Evolutionary conservation across 2,888 invertebrate genomes (phyloP), one percentile per base, ranked within the genome.

Genomic region (Nomada goodeniana): DNA sequence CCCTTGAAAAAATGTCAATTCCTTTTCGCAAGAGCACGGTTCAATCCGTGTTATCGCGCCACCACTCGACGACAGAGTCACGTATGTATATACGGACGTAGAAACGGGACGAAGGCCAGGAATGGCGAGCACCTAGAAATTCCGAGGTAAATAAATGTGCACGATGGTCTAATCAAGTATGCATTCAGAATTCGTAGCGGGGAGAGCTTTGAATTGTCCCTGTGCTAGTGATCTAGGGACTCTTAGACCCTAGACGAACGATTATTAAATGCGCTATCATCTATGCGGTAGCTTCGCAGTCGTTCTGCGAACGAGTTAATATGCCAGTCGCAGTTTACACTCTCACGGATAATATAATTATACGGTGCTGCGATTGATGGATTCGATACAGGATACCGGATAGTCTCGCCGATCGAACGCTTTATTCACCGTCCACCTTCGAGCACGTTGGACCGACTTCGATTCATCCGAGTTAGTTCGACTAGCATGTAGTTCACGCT

Each of bases 361-460:
- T 11, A 57, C 65, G 63, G 42, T 15, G 15, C 7, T 20, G 60
- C 20, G 47, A 85, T 79, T 72, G 87, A 87, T 68, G 79, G 80
- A 80, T 86, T 84, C 85, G 87, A 86, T 83, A 76, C 61, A 26
- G 63, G 13, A 23, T 59, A 55, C 29, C 4, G 13, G 68, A 44
- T 59, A 59, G 52, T 26, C 69, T 65, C 29, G 47, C 15, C 79
- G 57, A 68, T 64, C 69, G 44, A 52, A 52, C 44, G 23, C 57
- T 59, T 59, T 59, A 79, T 65, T 79, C 59, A 29, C 15, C 44
- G 59, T 44, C 26, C 57, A 50, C 63, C 26, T 73, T 52, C 60
- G 18, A 55, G 36, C 47, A 63, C n/a, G 61, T 47, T 52, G 60
- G 13, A 70, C 23, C 69, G 18, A 11, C 50, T 47, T 36, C 64